Evolutionary conservation across 2,797 vertebrate species (phyloP).

Genomic region (Sebastes oblongus): DNA sequence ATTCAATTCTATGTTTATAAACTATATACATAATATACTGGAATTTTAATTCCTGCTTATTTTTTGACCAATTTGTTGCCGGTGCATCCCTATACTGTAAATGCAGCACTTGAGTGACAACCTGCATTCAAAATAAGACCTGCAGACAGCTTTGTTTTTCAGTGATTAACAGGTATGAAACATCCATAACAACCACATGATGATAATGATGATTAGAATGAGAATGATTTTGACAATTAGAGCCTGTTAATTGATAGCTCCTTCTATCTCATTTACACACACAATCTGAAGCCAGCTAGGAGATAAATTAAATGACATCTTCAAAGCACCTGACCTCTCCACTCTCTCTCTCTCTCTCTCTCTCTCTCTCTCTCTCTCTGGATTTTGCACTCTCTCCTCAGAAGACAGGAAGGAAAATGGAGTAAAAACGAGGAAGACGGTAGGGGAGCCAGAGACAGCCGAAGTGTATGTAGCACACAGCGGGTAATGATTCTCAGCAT

Average conservation of each 20-base stretch:
- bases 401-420: background rate
- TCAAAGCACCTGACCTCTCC: background rate
- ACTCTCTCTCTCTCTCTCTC: no score
- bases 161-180: conserved; percentile 41
- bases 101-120: background rate
- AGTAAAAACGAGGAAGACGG: background rate
- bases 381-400: conserved; percentile 9
- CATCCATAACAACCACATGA: conserved; percentile 29
- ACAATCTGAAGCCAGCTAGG: conserved; percentile 26
- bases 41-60: no score
- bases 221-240: conserved; percentile 50
- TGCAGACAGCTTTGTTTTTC: conserved; percentile 14
- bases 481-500: conserved; percentile 48
- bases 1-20: no score
- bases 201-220: conserved; percentile 39
- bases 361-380: background rate
- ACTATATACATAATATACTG: no score
- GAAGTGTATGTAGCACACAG: conserved; percentile 33
- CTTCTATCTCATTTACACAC: conserved; percentile 36
- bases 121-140: background rate
- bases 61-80: no score
- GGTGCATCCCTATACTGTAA: background rate
- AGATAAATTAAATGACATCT: conserved; percentile 34
- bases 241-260: conserved; percentile 42
- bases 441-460: conserved; percentile 3